phyloP scores from a whole-genome alignment of 2,113 vertebrate genomes.

The Odontesthes bonariensis region DNA sequence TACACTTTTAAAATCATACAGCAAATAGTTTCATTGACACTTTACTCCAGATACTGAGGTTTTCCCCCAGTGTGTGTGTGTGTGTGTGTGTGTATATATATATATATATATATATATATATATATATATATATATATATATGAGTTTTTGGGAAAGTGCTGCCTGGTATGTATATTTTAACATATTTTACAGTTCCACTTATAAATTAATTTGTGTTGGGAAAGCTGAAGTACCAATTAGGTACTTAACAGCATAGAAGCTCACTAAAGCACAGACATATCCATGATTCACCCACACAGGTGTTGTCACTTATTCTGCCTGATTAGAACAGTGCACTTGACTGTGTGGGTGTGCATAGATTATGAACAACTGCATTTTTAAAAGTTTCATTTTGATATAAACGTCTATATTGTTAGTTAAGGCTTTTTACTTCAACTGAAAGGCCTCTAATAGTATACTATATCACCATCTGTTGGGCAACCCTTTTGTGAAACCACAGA shows the following conservation, averaged over 20 bases:
- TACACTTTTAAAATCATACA: background rate
- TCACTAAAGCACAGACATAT: slow-evolving; percentile 1
- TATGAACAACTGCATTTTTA: background rate
- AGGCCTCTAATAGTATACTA: background rate
- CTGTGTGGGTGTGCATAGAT: slow-evolving; percentile 7
- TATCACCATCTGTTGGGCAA: background rate
- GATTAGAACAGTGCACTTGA: background rate
- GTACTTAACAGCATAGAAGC: slow-evolving; percentile 1
- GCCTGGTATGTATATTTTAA: too few species aligned
- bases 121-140: too few species aligned
- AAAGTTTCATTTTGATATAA: background rate
- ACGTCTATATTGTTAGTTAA: background rate
- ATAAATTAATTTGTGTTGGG: background rate
- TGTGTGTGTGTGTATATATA: too few species aligned
- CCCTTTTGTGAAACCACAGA: background rate
- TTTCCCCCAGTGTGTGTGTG: too few species aligned
- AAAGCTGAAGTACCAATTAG: background rate
- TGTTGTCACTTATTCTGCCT: background rate
- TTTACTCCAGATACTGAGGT: too few species aligned
- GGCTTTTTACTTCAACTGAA: background rate
- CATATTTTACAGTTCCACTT: too few species aligned
- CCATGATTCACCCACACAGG: slow-evolving; percentile 20
- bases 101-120: too few species aligned
- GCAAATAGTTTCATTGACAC: too few species aligned
- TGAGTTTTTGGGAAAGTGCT: too few species aligned